Evolutionary conservation across 2,113 vertebrate species (phyloP).

Genomic region (Gopherus evgoodei): DNA sequence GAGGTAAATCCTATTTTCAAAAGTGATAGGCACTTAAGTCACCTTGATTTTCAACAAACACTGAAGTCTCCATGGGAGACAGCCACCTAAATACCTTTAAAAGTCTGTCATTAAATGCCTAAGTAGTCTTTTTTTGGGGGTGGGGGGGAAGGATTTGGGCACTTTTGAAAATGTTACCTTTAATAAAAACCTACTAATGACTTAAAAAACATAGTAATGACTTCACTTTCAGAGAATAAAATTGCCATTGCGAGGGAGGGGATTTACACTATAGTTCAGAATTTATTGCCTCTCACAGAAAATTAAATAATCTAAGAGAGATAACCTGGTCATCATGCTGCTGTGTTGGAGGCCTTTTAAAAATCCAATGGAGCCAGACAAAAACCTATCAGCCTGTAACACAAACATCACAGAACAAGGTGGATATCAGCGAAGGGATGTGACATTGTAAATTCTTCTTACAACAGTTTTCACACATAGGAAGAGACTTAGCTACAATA

Average conservation of each 20-base stretch:
- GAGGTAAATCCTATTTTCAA: neutral
- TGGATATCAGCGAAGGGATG: neutral
- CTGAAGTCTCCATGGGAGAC: neutral
- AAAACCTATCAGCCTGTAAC: constrained; percentile 52
- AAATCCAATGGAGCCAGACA: constrained; percentile 48
- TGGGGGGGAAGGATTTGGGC: no score
- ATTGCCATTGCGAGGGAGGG: neutral
- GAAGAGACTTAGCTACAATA: neutral
- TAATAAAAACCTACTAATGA: neutral
- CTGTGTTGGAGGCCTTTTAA: neutral
- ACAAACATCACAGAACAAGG: constrained; percentile 26
- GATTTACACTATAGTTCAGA: neutral
- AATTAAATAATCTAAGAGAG: constrained; percentile 24
- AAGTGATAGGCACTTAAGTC: neutral
- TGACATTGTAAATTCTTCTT: constrained; percentile 36
- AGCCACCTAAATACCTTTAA: neutral
- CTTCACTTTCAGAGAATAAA: neutral
- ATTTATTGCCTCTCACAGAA: constrained; percentile 25
- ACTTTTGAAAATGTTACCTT: neutral
- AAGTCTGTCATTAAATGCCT: neutral
- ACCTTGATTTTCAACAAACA: neutral
- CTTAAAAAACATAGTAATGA: neutral
- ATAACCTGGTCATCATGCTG: constrained; percentile 28
- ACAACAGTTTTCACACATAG: rapidly evolving
- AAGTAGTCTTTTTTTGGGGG: neutral